These are phyloP conservation scores for Corythoichthys haematopterus DNA, from an alignment of 2,113 vertebrate species.

Conservation along the genomic window DNA sequence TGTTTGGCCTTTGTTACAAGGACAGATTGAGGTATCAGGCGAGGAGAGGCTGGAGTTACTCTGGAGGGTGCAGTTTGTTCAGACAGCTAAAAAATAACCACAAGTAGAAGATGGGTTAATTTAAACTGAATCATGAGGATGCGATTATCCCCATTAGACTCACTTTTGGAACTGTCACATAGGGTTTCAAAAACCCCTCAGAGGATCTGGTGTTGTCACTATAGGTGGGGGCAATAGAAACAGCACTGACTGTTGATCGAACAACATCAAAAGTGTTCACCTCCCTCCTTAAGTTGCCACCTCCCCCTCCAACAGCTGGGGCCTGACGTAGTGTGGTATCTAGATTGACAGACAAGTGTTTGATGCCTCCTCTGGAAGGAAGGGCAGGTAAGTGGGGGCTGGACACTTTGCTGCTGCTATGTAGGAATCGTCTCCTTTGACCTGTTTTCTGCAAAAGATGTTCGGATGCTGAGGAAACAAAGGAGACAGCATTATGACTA, in stretches of 20 bases:
- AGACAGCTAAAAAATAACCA: slow-evolving; percentile 6
- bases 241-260: not conserved
- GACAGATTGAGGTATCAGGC: not conserved
- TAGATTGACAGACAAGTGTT: slow-evolving; percentile 34
- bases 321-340: slow-evolving; percentile 1
- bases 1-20: slow-evolving; percentile 8
- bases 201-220: not conserved
- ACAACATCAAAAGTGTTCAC: slow-evolving; percentile 17
- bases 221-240: not conserved
- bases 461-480: slow-evolving; percentile 43
- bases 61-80: not conserved
- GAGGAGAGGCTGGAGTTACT: slow-evolving; percentile 3
- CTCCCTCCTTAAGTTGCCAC: slow-evolving; percentile 51
- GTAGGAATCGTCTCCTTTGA: slow-evolving; percentile 6
- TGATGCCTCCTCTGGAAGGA: slow-evolving; percentile 41
- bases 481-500: not conserved
- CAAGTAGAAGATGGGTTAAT: not conserved
- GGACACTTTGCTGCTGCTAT: slow-evolving; percentile 22
- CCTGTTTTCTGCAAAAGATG: slow-evolving; percentile 35
- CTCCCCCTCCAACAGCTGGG: slow-evolving; percentile 12
- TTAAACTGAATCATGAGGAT: not conserved
- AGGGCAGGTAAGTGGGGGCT: slow-evolving; percentile 59
- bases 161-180: slow-evolving; percentile 27
- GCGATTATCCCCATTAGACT: not conserved
- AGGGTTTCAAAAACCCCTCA: not conserved